phyloP scores from a whole-genome alignment of 2,797 vertebrate species.

The Apodemus agrarius region DNA sequence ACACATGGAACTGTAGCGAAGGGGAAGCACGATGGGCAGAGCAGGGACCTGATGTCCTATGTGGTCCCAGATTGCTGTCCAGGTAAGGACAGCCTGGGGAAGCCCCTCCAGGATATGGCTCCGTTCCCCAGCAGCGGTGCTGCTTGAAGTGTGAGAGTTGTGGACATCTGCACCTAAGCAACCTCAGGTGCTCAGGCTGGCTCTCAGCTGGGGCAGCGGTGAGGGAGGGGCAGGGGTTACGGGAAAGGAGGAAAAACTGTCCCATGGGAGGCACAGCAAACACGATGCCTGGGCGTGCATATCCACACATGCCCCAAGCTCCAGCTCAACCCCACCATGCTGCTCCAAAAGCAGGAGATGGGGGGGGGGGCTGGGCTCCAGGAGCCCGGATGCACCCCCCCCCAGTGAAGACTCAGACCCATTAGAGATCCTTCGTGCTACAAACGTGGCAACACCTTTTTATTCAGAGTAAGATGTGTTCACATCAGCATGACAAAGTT shows the following conservation, averaged over 20 bases:
- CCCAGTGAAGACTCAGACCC: constrained; percentile 23
- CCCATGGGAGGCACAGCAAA: neutral
- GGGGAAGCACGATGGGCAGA: neutral
- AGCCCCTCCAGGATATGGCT: fast-evolving
- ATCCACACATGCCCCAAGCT: neutral
- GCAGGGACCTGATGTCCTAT: fast-evolving
- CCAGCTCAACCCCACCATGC: neutral
- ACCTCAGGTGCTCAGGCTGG: neutral
- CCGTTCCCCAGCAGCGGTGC: fast-evolving
- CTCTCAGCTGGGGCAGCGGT: neutral
- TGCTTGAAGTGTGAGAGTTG: fast-evolving
- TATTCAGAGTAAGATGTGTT: constrained; percentile 99
- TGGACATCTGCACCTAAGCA: fast-evolving
- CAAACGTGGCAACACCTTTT: constrained; percentile 98
- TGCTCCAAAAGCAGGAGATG: neutral
- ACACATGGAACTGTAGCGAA: neutral
- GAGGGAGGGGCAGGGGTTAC: neutral
- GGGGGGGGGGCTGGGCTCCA: neutral
- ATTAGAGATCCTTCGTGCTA: constrained; percentile 85
- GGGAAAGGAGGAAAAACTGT: neutral
- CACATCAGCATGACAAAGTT: constrained; percentile 99
- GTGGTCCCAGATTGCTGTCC: fast-evolving
- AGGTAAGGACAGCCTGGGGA: fast-evolving
- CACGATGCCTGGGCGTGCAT: neutral
- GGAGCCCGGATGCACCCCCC: neutral